These are phyloP conservation scores for Anoncus sp. DNA, from an alignment of 2,888 invertebrate species.

Conservation along the genomic window DNA sequence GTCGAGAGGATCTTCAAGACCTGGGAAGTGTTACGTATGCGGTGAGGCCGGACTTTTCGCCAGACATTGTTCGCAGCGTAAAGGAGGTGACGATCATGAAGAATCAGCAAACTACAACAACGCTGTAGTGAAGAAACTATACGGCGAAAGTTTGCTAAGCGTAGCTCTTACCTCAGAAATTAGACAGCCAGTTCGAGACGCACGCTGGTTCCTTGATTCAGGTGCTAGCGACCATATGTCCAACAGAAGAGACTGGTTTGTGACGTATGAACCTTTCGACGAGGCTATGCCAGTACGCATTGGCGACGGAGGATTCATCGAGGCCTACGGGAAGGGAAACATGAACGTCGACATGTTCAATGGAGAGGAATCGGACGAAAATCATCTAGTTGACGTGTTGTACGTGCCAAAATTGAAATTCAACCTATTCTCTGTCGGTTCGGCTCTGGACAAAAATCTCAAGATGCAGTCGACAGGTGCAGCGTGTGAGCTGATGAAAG, in stretches of 20 bases:
- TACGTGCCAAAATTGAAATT: conserved; percentile 56
- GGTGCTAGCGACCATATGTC: conserved; percentile 60
- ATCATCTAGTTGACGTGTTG: conserved; percentile 53
- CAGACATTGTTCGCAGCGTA: conserved; percentile 47
- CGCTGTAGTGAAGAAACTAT: conserved; percentile 14
- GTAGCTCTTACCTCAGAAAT: conserved; percentile 29
- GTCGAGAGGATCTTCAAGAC: conserved; percentile 37
- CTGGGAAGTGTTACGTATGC: conserved; percentile 48
- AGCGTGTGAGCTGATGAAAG: conserved; percentile 38
- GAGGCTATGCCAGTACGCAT: conserved; percentile 29
- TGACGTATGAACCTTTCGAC: conserved; percentile 37
- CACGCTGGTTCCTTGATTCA: conserved; percentile 44
- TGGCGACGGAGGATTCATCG: conserved; percentile 57
- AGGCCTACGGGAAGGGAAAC: conserved; percentile 51
- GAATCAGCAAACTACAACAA: not conserved
- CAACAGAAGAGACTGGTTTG: conserved; percentile 51
- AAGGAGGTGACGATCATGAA: conserved; percentile 16
- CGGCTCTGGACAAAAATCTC: conserved; percentile 58
- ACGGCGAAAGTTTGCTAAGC: conserved; percentile 46
- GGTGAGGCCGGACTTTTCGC: conserved; percentile 26
- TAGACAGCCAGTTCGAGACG: not conserved
- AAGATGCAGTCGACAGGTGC: conserved; percentile 31
- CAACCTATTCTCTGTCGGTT: conserved; percentile 53
- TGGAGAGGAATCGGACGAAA: conserved; percentile 56
- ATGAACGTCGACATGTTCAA: conserved; percentile 62